Evolutionary conservation across 1,140 invertebrate species (phyloP), one percentile per base, ranked within the genome.

Genomic region (Lordiphosa clarofinis): DNA sequence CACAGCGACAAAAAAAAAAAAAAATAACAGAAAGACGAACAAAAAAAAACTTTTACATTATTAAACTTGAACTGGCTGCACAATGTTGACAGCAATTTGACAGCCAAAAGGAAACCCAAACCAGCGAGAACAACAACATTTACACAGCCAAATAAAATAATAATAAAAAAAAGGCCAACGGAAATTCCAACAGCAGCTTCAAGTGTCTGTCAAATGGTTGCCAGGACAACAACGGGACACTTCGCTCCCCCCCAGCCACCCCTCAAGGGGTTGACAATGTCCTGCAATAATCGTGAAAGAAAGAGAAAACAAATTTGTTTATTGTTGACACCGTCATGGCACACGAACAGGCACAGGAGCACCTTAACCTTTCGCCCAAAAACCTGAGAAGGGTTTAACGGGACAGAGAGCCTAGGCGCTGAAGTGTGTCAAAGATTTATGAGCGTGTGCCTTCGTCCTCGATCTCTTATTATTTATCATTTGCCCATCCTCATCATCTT

Each of bases 81-180:
- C 28, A 61, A 60, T 71, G 70, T 73, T 81, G 75, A 81, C 76
- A 79, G 76, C 76, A 81, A 81, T 81, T 79, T 81, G 78, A 84
- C 78, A 82, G 50, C 56, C 40, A 53, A 54, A 62, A 56, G 63
- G n/a, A 40, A 54, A 54, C 42, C 56, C 21, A 54, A 53, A 66
- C 56, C 56, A 61, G 54, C 21, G 64, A 62, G 48, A 52, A 47
- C 64, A 68, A 53, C 53, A 60, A 67, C 66, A 69, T 69, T 69
- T 69, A 69, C 63, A 67, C 66, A 57, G 49, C 48, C 60, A 61
- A 78, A 63, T 72, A 70, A 68, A 64, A 69, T 62, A 69, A 69
- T 69, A 69, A 75, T 59, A 73, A 35, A 7, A 62, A 55, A 15
- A 36, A 42, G 49, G 58, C 36, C 19, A 33, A 46, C 6, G 37